Percentiles rank a stretch among this genome's conserved stretches.
Conservation (phyloP, 2,113 vertebrate genomes). For the Alces alces region DNA sequence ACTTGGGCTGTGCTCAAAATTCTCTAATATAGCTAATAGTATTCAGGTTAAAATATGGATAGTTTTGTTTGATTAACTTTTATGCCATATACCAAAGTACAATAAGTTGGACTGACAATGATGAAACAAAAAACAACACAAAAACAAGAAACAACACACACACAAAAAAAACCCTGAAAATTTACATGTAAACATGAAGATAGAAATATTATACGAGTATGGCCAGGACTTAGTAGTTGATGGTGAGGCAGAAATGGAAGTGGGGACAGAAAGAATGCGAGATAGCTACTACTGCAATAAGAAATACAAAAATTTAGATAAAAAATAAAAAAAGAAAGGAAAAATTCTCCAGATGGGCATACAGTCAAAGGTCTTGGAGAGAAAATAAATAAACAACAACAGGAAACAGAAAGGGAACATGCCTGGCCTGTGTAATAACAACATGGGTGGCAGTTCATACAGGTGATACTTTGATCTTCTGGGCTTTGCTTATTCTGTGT, state of each 20-base stretch:
- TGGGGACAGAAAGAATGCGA: background rate
- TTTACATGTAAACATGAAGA: background rate
- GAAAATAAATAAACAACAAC: background rate
- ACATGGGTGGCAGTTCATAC: background rate
- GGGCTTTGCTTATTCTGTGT: background rate
- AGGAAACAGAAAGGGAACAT: background rate
- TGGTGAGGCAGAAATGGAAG: background rate
- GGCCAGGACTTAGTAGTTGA: background rate
- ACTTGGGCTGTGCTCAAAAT: background rate
- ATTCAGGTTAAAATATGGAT: background rate
- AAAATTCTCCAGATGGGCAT: background rate
- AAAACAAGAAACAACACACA: background rate
- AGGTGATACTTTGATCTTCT: background rate
- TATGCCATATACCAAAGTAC: background rate
- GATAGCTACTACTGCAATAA: background rate
- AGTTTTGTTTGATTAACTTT: background rate
- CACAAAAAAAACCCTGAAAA: background rate
- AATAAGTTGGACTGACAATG: background rate
- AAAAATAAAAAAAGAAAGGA: background rate
- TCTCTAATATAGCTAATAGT: background rate
- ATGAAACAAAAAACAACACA: background rate
- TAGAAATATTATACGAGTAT: background rate
- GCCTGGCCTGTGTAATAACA: background rate
- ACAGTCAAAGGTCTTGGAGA: background rate
- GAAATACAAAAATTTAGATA: background rate